A percentile compares a stretch with the other conserved stretches of the same genome.
These are phyloP conservation scores for Turritopsis dohrnii DNA, from an alignment of 30 jellyfish, hydroid and myxozoan genomes.

Conservation along the genomic window DNA sequence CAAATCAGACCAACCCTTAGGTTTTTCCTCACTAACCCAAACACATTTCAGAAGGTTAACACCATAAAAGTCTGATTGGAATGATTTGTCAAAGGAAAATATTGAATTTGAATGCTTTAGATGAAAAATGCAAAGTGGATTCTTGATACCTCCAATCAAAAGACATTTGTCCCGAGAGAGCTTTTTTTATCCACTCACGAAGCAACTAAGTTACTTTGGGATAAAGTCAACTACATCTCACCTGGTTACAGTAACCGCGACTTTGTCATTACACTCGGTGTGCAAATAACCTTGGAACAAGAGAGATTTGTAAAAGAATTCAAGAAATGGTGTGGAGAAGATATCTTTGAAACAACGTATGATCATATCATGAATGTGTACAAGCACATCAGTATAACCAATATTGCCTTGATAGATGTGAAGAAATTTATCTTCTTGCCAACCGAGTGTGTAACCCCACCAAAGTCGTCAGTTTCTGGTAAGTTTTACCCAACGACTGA, in stretches of 20 bases:
- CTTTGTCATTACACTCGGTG: slow-evolving; percentile 19
- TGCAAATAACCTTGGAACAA: background rate
- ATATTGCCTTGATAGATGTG: slow-evolving; percentile 24
- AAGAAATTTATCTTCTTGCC: slow-evolving; percentile 37
- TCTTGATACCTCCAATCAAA: background rate
- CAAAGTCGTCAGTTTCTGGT: slow-evolving; percentile 15
- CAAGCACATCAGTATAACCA: slow-evolving; percentile 8
- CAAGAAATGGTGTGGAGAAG: slow-evolving; percentile 49
- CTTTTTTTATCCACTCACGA: background rate
- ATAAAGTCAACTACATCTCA: background rate
- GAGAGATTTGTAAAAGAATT: slow-evolving; percentile 7
- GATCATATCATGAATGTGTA: slow-evolving; percentile 53
- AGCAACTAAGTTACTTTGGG: background rate
- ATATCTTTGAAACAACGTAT: slow-evolving; percentile 33
- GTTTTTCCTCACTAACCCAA: no score
- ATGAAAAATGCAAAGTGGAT: slow-evolving; percentile 4
- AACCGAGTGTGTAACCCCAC: background rate
- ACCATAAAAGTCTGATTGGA: no score
- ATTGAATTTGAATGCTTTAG: background rate
- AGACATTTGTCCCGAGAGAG: background rate
- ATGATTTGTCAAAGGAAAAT: background rate
- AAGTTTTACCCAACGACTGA: slow-evolving; percentile 41
- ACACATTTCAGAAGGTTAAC: no score
- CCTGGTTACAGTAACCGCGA: background rate
- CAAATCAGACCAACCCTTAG: no score